Evolutionary conservation across 2,113 vertebrate species (phyloP).

Genomic region (Argyrosomus japonicus): DNA sequence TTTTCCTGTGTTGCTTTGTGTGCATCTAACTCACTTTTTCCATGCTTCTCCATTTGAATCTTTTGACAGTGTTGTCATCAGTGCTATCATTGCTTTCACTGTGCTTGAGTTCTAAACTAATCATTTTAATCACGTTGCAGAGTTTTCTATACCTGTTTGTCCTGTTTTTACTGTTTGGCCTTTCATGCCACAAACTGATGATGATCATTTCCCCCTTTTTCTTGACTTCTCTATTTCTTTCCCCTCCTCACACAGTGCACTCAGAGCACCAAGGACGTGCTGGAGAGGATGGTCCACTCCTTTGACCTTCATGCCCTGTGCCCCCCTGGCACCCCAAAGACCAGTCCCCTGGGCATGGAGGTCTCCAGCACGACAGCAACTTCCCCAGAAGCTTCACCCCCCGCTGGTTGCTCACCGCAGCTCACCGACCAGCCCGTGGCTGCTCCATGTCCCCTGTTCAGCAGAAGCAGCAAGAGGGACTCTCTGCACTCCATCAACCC

Average conservation of each 20-base stretch:
- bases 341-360: slow-evolving; percentile 67
- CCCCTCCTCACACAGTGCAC: slow-evolving; percentile 72
- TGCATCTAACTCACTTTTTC: slow-evolving; percentile 35
- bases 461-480: slow-evolving; percentile 63
- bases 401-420: slow-evolving; percentile 50
- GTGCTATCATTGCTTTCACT: slow-evolving; percentile 29
- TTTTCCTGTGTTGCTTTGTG: slow-evolving; percentile 15
- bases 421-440: not conserved
- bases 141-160: not conserved
- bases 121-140: slow-evolving; percentile 11
- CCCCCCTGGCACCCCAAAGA: slow-evolving; percentile 70
- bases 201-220: not conserved
- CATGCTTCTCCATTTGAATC: slow-evolving; percentile 38
- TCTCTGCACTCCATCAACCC: slow-evolving; percentile 77
- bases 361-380: slow-evolving; percentile 36
- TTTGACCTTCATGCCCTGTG: slow-evolving; percentile 71
- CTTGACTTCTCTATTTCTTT: not conserved
- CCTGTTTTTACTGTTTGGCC: not conserved
- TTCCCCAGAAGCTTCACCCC: slow-evolving; percentile 24
- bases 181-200: not conserved
- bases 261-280: slow-evolving; percentile 81
- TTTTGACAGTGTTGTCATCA: not conserved
- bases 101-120: slow-evolving; percentile 39
- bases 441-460: slow-evolving; percentile 54
- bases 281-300: slow-evolving; percentile 79